Base-by-base conservation (phyloP, 2,888 invertebrate species). In the Meiosimyza platycephala region DNA sequence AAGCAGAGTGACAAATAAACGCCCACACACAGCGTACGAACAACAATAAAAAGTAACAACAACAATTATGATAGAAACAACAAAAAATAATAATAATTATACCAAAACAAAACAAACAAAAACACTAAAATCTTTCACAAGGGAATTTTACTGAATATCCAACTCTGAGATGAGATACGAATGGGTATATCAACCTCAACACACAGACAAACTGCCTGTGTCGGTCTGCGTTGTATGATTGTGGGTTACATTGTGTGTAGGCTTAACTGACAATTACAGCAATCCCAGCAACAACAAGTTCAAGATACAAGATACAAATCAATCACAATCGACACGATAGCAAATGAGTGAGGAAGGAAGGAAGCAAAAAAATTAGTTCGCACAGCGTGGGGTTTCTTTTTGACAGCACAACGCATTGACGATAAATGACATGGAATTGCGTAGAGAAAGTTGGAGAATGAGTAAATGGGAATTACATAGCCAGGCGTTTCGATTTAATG, bases 271-370 rank as follows among this genome's bases (percentile, higher is more conserved):
- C 40, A 40, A 40, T 9, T 9, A 40, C 40, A 40, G 40, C 6
- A 6, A 40, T 6, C 9, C 9, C 40, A 40, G 7, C 40, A 40
- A 40, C 6, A 40, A 40, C 40, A 9, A 40, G 6, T 40, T 40
- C n/a, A n/a, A n/a, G n/a, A n/a, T n/a, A n/a, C n/a, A 22, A 55
- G 55, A 55, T 22, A 55, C 55, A 22, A 55, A 55, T 55, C 55
- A 55, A 55, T 55, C 55, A 55, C 55, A 16, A 16, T 22, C 55
- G 55, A 55, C 22, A 12, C 22, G 55, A 55, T 55, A 55, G n/a
- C 55, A 55, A 40, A 40, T 40, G 15, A 55, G n/a, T 55, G 55
- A 28, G 4, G 28, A 28, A 54, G 54, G 54, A 55, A n/a, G 55
- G n/a, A 16, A 22, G 55, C 16, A 16, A 4, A 6, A 12, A 48